phyloP scores from a whole-genome alignment of 2,888 invertebrate genomes.

The Lycocerus yunnanus region DNA sequence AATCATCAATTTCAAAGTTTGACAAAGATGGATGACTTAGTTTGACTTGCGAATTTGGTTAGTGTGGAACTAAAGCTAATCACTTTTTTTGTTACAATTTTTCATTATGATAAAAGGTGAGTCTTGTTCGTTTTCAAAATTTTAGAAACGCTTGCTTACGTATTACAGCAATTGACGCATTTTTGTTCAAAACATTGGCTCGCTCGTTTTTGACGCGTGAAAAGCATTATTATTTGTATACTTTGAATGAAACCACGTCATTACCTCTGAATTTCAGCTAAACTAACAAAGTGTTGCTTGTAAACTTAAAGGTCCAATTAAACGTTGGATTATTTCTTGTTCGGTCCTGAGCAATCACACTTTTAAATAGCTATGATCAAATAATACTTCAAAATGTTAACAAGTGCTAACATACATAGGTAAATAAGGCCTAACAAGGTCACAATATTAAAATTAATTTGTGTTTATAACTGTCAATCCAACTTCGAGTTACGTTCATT shows the following conservation, averaged over 20 bases:
- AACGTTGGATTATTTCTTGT: not conserved
- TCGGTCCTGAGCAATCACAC: not conserved
- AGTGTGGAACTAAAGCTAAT: slow-evolving; percentile 22
- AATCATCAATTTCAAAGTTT: slow-evolving; percentile 30
- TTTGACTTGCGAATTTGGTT: slow-evolving; percentile 39
- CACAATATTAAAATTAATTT: not conserved
- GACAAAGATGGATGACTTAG: slow-evolving; percentile 42
- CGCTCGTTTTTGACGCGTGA: not conserved
- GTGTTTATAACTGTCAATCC: not conserved
- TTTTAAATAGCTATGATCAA: not conserved
- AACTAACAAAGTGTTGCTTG: not conserved
- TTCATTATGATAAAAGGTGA: not conserved
- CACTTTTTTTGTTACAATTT: not conserved
- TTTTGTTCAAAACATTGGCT: not conserved
- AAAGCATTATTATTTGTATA: not conserved
- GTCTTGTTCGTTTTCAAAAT: not conserved
- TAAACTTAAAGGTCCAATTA: not conserved
- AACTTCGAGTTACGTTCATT: not conserved
- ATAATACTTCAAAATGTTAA: not conserved
- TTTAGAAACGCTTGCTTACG: not conserved
- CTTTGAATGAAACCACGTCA: not conserved
- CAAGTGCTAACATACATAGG: not conserved
- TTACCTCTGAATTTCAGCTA: not conserved
- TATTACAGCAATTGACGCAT: not conserved
- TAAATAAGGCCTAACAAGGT: not conserved